Conservation (phyloP, 2,113 vertebrate species). For the Marcusenius ussheri region DNA sequence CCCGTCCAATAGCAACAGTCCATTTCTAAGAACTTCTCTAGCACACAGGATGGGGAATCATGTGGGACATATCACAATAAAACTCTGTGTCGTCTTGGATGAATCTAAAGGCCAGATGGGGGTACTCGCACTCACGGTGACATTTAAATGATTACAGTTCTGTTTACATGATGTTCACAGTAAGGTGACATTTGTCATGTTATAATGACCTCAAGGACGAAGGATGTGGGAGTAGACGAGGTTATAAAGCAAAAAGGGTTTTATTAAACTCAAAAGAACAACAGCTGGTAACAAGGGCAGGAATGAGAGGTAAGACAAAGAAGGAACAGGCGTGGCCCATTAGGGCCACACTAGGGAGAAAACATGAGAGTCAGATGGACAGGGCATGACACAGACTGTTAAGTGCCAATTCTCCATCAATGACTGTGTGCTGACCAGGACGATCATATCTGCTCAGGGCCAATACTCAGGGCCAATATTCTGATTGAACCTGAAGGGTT, state of each 20-base stretch:
- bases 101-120: not conserved
- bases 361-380: not conserved
- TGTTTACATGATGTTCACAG: not conserved
- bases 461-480: slow-evolving; percentile 18
- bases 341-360: not conserved
- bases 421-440: slow-evolving; percentile 22
- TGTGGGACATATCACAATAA: not conserved
- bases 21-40: not conserved
- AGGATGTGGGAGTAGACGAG: not conserved
- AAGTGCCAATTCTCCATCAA: not conserved
- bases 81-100: not conserved
- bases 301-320: not conserved
- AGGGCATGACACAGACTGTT: not conserved
- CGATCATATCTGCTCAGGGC: not conserved
- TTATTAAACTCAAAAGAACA: not conserved
- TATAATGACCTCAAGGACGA: not conserved
- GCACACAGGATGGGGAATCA: not conserved
- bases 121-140: not conserved
- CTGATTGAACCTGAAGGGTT: not conserved
- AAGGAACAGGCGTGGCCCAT: not conserved
- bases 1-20: not conserved
- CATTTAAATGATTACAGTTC: not conserved
- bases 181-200: not conserved
- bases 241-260: not conserved
- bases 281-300: not conserved